These are phyloP conservation scores for Cichladusa arquata DNA, from an alignment of 2,113 vertebrate species.

Conservation along the genomic window DNA sequence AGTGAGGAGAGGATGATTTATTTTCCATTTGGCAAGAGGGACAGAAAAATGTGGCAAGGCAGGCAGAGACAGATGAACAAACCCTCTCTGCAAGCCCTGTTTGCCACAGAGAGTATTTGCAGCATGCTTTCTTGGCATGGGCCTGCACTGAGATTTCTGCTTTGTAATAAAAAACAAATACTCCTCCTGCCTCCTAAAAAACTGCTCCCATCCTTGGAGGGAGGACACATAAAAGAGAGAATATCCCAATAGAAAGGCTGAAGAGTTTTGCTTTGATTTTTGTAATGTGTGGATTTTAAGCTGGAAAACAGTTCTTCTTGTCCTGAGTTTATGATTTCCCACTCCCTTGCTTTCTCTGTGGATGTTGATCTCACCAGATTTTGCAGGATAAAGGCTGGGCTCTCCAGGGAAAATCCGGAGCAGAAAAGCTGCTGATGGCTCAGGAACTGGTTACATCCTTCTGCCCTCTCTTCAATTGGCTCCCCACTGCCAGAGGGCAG, in stretches of 20 bases:
- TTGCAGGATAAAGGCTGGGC: not conserved
- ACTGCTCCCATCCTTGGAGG: not conserved
- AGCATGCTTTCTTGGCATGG: not conserved
- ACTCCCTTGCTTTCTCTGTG: not conserved
- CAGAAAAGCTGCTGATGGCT: not conserved
- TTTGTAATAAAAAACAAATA: not conserved
- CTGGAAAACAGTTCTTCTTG: not conserved
- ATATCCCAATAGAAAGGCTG: not conserved
- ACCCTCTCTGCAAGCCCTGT: not conserved
- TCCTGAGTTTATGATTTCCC: not conserved
- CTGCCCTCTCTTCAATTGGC: not conserved
- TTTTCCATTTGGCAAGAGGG: conserved; percentile 44
- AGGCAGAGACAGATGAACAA: conserved; percentile 5
- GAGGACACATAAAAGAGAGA: not conserved
- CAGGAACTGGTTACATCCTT: not conserved
- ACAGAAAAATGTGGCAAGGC: conserved; percentile 8
- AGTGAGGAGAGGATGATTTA: not conserved
- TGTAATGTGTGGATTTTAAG: not conserved
- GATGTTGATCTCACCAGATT: not conserved
- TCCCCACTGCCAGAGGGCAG: not conserved
- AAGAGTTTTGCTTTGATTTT: not conserved
- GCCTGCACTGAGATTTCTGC: not conserved
- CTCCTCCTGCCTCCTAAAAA: not conserved
- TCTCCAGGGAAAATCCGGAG: not conserved
- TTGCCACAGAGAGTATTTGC: conserved; percentile 1